phyloP scores from a whole-genome alignment of 2,888 invertebrate species.

The Eumerus sabulonum region DNA sequence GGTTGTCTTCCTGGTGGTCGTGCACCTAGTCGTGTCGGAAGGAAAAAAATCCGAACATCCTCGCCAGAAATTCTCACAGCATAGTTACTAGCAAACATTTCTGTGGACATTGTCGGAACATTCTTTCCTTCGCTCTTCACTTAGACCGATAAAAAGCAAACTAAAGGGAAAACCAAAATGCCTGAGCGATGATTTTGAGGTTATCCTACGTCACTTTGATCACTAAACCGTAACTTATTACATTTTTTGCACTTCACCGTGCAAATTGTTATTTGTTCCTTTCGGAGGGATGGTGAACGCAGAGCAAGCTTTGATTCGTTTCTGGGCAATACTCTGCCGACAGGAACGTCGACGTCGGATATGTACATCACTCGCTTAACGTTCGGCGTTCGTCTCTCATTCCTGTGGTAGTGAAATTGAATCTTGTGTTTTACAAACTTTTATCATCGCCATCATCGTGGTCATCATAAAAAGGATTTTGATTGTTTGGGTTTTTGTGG shows the following conservation, averaged over 20 bases:
- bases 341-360: slow-evolving; percentile 19
- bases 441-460: slow-evolving; percentile 61
- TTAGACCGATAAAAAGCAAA: slow-evolving; percentile 8
- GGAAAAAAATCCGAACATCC: neutral
- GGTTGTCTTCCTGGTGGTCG: too few species aligned
- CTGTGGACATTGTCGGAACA: slow-evolving; percentile 21
- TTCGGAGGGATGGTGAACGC: slow-evolving; percentile 33
- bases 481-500: slow-evolving; percentile 56
- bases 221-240: slow-evolving; percentile 68
- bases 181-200: slow-evolving; percentile 48
- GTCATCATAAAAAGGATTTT: slow-evolving; percentile 63
- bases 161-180: slow-evolving; percentile 1
- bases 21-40: too few species aligned
- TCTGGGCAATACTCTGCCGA: neutral
- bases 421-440: slow-evolving; percentile 68
- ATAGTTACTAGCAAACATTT: slow-evolving; percentile 11
- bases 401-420: slow-evolving; percentile 57
- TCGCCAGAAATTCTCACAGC: slow-evolving; percentile 1
- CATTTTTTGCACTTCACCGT: slow-evolving; percentile 68
- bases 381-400: slow-evolving; percentile 9
- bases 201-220: slow-evolving; percentile 67
- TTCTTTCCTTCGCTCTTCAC: slow-evolving; percentile 2
- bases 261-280: slow-evolving; percentile 66
- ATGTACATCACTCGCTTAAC: neutral
- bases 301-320: neutral